A percentile compares a stretch with the other conserved stretches of the same genome.
phyloP scores from a whole-genome alignment of 2,888 invertebrate genomes.

The Nematopogon swammerdamellus region DNA sequence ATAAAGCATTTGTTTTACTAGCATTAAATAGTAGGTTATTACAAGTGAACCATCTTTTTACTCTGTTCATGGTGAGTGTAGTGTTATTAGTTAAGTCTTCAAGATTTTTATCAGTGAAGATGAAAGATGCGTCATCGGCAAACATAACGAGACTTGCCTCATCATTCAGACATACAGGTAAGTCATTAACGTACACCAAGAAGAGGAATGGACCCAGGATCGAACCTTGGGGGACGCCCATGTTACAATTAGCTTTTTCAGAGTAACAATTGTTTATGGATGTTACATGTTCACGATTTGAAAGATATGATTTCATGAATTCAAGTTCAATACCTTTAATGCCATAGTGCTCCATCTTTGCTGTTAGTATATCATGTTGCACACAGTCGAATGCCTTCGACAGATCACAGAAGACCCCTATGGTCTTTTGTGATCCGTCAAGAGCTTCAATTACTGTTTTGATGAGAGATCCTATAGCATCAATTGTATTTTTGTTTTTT shows the following conservation, averaged over 20 bases:
- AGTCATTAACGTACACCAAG: conserved; percentile 1
- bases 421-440: conserved; percentile 1
- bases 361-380: conserved; percentile 3
- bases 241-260: background rate
- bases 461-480: conserved; percentile 3
- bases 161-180: background rate
- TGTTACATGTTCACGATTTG: no score
- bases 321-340: conserved; percentile 1
- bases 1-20: no score
- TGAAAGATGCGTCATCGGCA: conserved; percentile 1
- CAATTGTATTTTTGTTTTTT: background rate
- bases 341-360: conserved; percentile 4
- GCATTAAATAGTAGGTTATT: no score
- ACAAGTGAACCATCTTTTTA: no score
- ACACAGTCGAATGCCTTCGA: conserved; percentile 6
- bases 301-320: conserved; percentile 1
- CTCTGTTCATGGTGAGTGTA: no score
- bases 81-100: no score
- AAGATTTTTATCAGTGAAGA: background rate
- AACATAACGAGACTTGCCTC: background rate
- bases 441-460: conserved; percentile 2
- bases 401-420: conserved; percentile 1
- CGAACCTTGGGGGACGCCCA: background rate
- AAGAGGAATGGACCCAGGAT: background rate
- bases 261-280: no score